Conservation (phyloP, 1,140 invertebrate genomes). For the Leptopilina clavipes region DNA sequence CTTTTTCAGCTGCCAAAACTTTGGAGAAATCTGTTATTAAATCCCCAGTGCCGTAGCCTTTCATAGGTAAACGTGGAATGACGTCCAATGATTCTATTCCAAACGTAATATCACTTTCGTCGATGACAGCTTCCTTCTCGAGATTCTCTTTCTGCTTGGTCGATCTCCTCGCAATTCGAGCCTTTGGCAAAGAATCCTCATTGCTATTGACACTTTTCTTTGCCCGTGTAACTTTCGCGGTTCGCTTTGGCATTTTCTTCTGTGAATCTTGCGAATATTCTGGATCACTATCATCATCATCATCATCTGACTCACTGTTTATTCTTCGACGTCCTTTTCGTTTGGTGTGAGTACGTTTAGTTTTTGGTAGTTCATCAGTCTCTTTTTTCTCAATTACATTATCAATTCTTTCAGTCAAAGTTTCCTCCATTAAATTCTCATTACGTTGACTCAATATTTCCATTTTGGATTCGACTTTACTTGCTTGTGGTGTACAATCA, state of each 20-base stretch:
- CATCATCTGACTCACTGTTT: neutral
- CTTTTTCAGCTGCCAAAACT: conserved; percentile 41
- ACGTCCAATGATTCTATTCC: conserved; percentile 12
- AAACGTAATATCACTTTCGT: neutral
- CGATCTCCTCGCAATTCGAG: neutral
- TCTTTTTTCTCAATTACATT: neutral
- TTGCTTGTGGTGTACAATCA: neutral
- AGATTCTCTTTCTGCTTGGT: neutral
- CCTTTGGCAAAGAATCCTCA: neutral
- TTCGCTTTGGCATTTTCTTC: conserved; percentile 8
- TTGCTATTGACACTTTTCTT: conserved; percentile 22
- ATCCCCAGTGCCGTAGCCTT: conserved; percentile 45
- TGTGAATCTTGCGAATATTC: conserved; percentile 32
- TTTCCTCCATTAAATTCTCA: neutral
- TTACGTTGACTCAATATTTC: neutral
- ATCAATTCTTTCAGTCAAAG: neutral
- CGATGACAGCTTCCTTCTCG: neutral
- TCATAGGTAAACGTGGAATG: conserved; percentile 14
- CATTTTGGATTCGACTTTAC: neutral
- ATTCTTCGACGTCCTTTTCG: conserved; percentile 39
- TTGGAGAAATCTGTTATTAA: conserved; percentile 55
- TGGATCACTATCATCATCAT: neutral
- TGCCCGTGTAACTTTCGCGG: neutral
- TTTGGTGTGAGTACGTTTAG: conserved; percentile 22
- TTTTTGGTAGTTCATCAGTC: neutral